Conservation (phyloP, 2,888 invertebrate species). For the Incurvaria masculella region DNA sequence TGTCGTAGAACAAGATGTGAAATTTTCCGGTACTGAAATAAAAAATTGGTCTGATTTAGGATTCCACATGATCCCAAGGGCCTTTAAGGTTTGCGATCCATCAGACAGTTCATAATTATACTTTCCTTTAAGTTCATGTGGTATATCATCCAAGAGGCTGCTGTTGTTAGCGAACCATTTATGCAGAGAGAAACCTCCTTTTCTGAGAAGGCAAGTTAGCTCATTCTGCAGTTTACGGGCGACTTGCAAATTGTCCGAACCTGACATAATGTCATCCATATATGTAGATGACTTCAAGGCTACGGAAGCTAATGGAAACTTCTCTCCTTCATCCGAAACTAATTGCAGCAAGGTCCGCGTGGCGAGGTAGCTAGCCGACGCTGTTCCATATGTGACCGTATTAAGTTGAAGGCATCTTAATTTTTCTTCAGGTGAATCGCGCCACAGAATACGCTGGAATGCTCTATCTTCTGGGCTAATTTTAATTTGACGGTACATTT, state of each 20-base stretch:
- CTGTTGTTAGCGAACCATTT: slow-evolving; percentile 17
- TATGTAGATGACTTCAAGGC: slow-evolving; percentile 15
- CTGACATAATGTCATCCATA: slow-evolving; percentile 19
- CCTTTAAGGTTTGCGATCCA: background rate
- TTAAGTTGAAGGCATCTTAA: slow-evolving; percentile 11
- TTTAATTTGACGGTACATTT: slow-evolving; percentile 23
- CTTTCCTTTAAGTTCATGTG: background rate
- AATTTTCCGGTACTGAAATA: background rate
- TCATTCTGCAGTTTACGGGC: slow-evolving; percentile 15
- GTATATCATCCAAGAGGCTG: too few species aligned
- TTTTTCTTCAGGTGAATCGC: slow-evolving; percentile 8
- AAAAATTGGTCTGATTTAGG: background rate
- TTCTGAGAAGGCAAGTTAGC: slow-evolving; percentile 14
- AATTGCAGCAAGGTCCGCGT: slow-evolving; percentile 18
- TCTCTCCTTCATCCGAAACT: background rate
- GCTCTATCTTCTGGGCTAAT: slow-evolving; percentile 16
- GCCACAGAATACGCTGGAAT: slow-evolving; percentile 19
- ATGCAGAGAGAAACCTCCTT: slow-evolving; percentile 22
- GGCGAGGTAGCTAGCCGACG: slow-evolving; percentile 17
- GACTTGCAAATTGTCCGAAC: slow-evolving; percentile 16
- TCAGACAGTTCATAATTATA: background rate
- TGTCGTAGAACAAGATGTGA: background rate
- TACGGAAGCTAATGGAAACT: slow-evolving; percentile 15
- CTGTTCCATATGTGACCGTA: slow-evolving; percentile 17
- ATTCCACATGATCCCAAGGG: background rate